phyloP scores from a whole-genome alignment of 2,113 vertebrate species.

The Aldabrachelys gigantea region DNA sequence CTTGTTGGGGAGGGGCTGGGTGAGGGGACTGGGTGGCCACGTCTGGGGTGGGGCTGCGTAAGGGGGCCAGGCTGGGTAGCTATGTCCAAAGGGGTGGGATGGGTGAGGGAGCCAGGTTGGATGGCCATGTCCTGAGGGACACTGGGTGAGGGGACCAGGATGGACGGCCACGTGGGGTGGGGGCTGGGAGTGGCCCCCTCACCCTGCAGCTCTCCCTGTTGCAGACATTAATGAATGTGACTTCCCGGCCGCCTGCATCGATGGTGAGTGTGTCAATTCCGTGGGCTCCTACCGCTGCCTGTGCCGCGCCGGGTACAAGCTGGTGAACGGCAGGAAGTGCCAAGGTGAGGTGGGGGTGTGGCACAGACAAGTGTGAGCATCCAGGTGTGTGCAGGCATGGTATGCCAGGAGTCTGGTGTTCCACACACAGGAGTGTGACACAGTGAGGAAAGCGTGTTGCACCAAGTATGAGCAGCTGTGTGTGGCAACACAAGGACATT shows the following conservation, averaged over 20 bases:
- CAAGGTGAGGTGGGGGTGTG: conserved; percentile 79
- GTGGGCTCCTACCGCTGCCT: conserved; percentile 91
- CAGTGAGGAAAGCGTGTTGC: background rate
- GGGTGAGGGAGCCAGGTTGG: background rate
- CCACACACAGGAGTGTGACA: background rate
- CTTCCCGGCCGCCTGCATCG: conserved; percentile 83
- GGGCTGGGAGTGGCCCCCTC: background rate
- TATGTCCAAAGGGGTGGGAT: background rate
- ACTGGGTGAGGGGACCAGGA: background rate
- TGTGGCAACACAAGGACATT: background rate
- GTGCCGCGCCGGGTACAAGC: conserved; percentile 85
- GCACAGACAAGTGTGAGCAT: background rate
- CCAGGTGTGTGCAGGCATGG: background rate
- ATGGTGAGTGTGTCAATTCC: conserved; percentile 89
- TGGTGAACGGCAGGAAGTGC: conserved; percentile 84
- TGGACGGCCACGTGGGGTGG: background rate
- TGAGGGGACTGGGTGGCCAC: no score
- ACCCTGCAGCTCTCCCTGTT: background rate
- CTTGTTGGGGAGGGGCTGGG: no score
- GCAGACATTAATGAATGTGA: conserved; percentile 92
- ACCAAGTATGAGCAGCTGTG: background rate
- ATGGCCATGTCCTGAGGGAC: background rate
- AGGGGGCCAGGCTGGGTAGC: background rate
- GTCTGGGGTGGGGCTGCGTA: background rate
- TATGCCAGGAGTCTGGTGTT: background rate